These are phyloP conservation scores for Labia minor DNA, from an alignment of 2,888 invertebrate genomes.

Conservation along the genomic window DNA sequence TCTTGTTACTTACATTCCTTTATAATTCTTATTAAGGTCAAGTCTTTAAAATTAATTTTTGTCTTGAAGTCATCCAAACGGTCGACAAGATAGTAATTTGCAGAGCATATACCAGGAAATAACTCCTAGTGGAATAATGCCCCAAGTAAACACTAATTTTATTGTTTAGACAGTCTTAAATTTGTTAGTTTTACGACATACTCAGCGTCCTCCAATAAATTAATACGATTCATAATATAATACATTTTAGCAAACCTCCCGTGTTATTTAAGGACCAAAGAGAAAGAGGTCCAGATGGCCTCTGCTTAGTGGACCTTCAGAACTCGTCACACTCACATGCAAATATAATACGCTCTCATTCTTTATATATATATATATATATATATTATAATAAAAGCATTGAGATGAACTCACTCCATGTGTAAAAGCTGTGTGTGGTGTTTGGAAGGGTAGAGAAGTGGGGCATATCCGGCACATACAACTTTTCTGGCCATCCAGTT, in stretches of 20 bases:
- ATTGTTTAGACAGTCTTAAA: neutral
- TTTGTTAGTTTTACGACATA: constrained; percentile 13
- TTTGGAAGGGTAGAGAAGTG: neutral
- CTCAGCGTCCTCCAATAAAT: neutral
- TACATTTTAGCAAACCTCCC: neutral
- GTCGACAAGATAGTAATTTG: neutral
- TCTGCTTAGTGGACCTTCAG: neutral
- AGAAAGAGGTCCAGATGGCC: neutral
- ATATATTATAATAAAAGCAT: too few relatives aligned
- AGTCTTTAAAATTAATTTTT: neutral
- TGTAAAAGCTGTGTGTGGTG: neutral
- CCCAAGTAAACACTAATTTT: neutral
- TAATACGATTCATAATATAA: constrained; percentile 8
- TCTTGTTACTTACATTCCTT: neutral
- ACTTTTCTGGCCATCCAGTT: neutral
- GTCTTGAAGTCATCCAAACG: neutral
- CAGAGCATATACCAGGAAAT: neutral
- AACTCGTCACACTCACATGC: neutral
- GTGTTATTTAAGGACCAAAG: neutral
- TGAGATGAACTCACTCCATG: neutral
- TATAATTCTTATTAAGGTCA: neutral
- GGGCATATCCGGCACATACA: neutral
- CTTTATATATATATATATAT: neutral
- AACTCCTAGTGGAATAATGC: neutral
- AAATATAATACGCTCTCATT: neutral